phyloP scores from a whole-genome alignment of 1,140 invertebrate genomes.

The Venturia canescens region DNA sequence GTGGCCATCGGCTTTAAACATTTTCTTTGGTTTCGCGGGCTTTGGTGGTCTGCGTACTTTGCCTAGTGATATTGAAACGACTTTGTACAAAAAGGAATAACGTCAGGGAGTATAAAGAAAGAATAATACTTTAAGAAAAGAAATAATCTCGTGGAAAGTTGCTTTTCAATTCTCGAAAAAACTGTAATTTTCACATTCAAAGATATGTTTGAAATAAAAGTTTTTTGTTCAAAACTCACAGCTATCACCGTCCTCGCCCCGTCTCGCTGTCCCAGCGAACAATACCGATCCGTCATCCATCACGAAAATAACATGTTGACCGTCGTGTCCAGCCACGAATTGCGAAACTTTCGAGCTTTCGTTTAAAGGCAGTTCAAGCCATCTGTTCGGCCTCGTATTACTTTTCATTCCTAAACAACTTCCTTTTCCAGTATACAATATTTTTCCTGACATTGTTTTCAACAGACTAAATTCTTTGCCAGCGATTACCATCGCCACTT shows the following conservation, averaged over 20 bases:
- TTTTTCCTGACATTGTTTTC: conserved; percentile 87
- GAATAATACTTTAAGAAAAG: no score
- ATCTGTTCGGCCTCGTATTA: conserved; percentile 80
- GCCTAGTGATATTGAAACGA: no score
- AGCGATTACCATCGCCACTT: conserved; percentile 81
- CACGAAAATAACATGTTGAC: conserved; percentile 91
- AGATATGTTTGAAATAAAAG: neutral
- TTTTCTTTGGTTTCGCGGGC: conserved; percentile 94
- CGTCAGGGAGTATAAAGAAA: neutral
- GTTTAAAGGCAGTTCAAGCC: conserved; percentile 86
- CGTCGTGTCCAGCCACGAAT: conserved; percentile 94
- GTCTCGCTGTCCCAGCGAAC: conserved; percentile 91
- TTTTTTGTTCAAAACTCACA: conserved; percentile 65
- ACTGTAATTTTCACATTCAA: neutral
- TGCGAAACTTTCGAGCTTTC: conserved; percentile 87
- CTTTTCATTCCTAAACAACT: conserved; percentile 85
- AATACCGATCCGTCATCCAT: conserved; percentile 93
- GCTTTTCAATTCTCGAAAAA: no score
- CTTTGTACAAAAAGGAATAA: no score
- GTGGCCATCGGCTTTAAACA: conserved; percentile 92
- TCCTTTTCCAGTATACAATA: conserved; percentile 88
- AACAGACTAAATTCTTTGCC: conserved; percentile 93
- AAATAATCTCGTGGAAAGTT: no score
- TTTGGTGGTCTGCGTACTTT: conserved; percentile 91
- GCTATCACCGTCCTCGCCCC: conserved; percentile 95